Percentiles rank a stretch among this genome's conserved stretches.
phyloP scores from a whole-genome alignment of 2,113 vertebrate genomes.

The Pelusios castaneus region DNA sequence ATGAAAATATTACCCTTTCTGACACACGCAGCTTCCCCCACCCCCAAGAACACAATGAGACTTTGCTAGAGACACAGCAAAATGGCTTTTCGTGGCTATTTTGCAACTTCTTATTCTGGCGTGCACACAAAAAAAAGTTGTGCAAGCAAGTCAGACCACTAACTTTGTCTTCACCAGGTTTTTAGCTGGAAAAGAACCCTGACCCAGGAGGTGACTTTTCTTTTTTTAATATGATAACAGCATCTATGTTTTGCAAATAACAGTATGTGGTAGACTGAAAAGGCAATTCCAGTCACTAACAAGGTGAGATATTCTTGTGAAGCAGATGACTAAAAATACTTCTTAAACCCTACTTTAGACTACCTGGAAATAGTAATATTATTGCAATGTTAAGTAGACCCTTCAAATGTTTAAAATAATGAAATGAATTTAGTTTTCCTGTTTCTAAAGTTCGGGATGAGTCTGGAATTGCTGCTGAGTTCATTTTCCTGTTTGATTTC shows the following conservation, averaged over 20 bases:
- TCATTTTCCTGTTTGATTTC: slow-evolving; percentile 56
- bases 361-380: not conserved
- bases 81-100: not conserved
- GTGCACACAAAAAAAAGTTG: not conserved
- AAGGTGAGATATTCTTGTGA: not conserved
- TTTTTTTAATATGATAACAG: not conserved
- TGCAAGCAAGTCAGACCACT: not conserved
- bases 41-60: not conserved
- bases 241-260: not conserved
- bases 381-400: not conserved
- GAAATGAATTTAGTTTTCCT: not conserved
- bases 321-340: not conserved
- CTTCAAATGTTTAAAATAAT: not conserved
- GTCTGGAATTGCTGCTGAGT: slow-evolving; percentile 23
- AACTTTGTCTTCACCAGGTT: not conserved
- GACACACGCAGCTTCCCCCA: not conserved
- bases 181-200: not conserved
- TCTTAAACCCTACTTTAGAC: not conserved
- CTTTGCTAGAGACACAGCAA: not conserved
- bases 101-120: not conserved
- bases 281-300: not conserved
- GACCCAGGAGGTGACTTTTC: not conserved
- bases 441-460: not conserved
- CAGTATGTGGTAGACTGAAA: not conserved
- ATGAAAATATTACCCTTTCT: not conserved